phyloP scores from a whole-genome alignment of 2,888 invertebrate genomes.

The Scaptodrosophila latifasciaeformis region DNA sequence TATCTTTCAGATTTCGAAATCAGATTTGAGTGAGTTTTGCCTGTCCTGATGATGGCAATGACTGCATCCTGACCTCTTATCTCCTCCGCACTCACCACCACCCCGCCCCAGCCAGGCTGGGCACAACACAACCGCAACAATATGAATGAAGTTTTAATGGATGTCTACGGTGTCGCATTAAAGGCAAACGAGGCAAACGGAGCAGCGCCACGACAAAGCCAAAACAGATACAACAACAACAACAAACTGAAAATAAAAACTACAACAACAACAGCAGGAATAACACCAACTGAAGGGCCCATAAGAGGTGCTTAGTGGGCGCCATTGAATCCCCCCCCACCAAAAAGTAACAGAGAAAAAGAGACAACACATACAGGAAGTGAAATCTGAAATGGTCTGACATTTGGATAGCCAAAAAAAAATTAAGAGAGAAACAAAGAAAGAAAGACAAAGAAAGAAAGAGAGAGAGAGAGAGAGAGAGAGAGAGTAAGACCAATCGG shows the following conservation, averaged over 20 bases:
- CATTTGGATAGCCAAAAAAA: too few species aligned
- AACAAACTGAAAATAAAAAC: not conserved
- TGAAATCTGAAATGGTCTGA: not conserved
- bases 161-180: constrained; percentile 46
- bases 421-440: not conserved
- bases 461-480: not conserved
- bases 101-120: too few species aligned
- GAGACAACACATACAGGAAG: not conserved
- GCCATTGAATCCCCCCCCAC: not conserved
- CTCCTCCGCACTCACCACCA: not conserved
- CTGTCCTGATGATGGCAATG: too few species aligned
- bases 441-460: not conserved
- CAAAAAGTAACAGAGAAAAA: not conserved
- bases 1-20: constrained; percentile 2
- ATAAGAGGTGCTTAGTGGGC: not conserved
- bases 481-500: not conserved
- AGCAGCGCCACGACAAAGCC: not conserved
- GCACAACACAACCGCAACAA: constrained; percentile 26
- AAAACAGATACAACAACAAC: not conserved
- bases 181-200: constrained; percentile 14
- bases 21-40: constrained; percentile 5
- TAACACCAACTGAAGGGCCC: not conserved
- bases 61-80: too few species aligned
- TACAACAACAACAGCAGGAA: not conserved
- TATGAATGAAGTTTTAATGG: constrained; percentile 52